Conservation (phyloP, 2,113 vertebrate genomes). For the Diadophis punctatus region DNA sequence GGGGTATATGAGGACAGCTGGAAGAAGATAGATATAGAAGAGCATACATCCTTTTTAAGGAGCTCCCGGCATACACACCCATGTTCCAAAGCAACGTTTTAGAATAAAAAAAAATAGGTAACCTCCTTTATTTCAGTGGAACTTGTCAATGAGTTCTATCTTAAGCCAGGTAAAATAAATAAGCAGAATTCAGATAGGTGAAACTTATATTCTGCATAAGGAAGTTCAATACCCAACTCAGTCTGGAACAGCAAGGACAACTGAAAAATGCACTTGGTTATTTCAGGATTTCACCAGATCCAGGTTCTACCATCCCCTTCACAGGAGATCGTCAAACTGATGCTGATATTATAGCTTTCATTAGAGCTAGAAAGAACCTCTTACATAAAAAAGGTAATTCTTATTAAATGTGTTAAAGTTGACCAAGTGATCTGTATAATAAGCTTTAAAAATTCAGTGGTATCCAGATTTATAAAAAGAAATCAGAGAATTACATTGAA, state of each 20-base stretch:
- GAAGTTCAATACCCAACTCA: neutral
- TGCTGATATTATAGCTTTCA: conserved; percentile 87
- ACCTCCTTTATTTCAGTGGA: neutral
- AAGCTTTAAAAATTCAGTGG: neutral
- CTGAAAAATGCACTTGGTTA: conserved; percentile 24
- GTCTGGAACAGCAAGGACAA: neutral
- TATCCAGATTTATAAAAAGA: conserved; percentile 24
- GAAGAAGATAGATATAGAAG: neutral
- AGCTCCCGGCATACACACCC: neutral
- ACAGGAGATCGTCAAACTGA: conserved; percentile 87
- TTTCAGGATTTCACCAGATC: conserved; percentile 67
- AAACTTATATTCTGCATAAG: neutral
- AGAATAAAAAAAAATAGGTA: neutral
- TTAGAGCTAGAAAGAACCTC: conserved; percentile 83
- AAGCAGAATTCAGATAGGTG: neutral
- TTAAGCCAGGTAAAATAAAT: neutral
- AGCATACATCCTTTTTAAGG: neutral
- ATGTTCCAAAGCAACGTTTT: neutral
- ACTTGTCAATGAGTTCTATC: neutral
- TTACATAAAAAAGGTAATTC: conserved; percentile 79
- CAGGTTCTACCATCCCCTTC: conserved; percentile 71
- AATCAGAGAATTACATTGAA: neutral
- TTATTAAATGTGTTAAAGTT: neutral
- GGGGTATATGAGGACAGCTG: neutral
- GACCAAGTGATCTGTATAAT: conserved; percentile 17